phyloP scores from a whole-genome alignment of 2,113 vertebrate species.

The Lasiurus borealis region DNA sequence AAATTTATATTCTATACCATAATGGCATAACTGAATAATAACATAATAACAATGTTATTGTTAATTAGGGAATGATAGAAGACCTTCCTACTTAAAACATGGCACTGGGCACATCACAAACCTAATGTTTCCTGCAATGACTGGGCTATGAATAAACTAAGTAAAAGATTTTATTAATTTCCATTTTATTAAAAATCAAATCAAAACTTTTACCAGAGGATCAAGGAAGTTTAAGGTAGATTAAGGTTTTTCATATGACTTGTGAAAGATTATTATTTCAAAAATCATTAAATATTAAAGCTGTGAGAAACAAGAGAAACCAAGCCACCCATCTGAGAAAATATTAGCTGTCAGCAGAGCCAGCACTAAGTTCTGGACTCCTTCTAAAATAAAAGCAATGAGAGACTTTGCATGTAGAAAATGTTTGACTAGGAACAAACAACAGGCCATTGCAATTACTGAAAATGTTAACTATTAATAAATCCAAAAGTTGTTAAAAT shows the following conservation, averaged over 20 bases:
- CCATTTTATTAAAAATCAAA: neutral
- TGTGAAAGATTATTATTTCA: constrained; percentile 37
- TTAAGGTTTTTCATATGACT: neutral
- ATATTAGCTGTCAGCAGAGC: neutral
- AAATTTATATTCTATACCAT: neutral
- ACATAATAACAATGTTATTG: neutral
- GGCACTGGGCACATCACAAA: neutral
- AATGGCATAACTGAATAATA: neutral
- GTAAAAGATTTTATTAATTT: neutral
- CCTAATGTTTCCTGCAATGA: neutral
- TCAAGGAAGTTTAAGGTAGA: neutral
- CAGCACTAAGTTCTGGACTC: neutral
- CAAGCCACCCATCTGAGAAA: neutral
- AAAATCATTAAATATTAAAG: constrained; percentile 15
- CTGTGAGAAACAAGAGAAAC: neutral
- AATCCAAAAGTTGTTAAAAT: constrained; percentile 68
- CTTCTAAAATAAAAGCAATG: constrained; percentile 32
- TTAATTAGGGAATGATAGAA: neutral
- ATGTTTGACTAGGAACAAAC: neutral
- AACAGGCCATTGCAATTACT: constrained; percentile 18
- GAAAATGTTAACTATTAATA: constrained; percentile 63
- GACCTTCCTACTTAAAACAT: constrained; percentile 4
- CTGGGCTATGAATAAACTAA: neutral
- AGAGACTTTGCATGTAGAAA: constrained; percentile 1
- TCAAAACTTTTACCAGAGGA: constrained; percentile 11